Conservation (phyloP, 2,888 invertebrate genomes). For the Watsonalla binaria region DNA sequence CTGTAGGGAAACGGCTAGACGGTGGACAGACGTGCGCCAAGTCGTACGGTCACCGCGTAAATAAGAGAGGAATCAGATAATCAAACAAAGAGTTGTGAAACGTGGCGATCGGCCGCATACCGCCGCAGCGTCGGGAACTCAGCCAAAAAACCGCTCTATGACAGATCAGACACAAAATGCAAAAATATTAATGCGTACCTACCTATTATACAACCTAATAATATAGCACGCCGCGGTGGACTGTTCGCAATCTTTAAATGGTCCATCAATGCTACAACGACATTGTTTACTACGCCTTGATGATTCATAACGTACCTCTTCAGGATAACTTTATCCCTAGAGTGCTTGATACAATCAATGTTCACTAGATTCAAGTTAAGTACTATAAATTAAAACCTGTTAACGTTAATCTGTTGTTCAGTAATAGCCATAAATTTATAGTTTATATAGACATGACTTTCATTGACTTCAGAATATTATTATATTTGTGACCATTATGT, state of each 20-base stretch:
- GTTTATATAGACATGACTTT: too few species aligned
- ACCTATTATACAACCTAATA: constrained; percentile 31
- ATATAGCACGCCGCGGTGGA: not conserved
- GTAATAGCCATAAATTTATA: too few species aligned
- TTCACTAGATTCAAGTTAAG: too few species aligned
- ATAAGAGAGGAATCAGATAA: constrained; percentile 56
- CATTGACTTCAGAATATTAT: too few species aligned
- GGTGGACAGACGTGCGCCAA: constrained; percentile 62
- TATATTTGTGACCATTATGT: too few species aligned
- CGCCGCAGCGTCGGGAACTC: constrained; percentile 51
- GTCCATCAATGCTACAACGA: not conserved
- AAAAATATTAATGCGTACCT: constrained; percentile 53
- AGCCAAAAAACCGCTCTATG: constrained; percentile 61
- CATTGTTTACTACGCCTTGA: not conserved
- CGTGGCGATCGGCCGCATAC: constrained; percentile 59
- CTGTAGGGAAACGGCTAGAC: constrained; percentile 68
- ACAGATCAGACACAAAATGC: constrained; percentile 41
- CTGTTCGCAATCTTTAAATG: not conserved
- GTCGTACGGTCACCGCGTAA: constrained; percentile 49
- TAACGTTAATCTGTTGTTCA: too few species aligned
- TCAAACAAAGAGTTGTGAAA: constrained; percentile 71
- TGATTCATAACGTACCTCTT: not conserved
- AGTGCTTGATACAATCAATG: too few species aligned
- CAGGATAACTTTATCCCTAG: too few species aligned
- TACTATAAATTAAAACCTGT: too few species aligned